Percentiles rank a stretch among this genome's conserved stretches.
phyloP scores from a whole-genome alignment of 2,888 invertebrate species.

The Pachycephus smyrnensis region DNA sequence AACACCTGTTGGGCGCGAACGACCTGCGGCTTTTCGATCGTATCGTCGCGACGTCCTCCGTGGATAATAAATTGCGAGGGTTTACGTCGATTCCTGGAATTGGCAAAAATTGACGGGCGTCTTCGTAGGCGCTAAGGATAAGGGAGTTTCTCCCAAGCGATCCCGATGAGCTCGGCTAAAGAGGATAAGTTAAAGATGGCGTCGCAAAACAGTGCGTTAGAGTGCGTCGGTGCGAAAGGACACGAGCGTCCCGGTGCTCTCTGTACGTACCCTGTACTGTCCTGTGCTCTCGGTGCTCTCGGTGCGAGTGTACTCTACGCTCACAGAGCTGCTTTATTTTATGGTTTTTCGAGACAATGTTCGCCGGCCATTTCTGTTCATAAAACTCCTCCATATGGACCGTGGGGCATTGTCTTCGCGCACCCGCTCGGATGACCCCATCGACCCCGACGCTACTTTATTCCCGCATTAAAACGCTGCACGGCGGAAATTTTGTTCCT shows the following conservation, averaged over 20 bases:
- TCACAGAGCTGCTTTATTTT: constrained; percentile 58
- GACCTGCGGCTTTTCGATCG: constrained; percentile 45
- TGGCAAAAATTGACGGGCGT: constrained; percentile 20
- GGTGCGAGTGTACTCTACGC: not conserved
- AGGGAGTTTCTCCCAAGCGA: too few species aligned
- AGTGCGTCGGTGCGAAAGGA: too few species aligned
- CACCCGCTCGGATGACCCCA: constrained; percentile 51
- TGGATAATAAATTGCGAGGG: constrained; percentile 61
- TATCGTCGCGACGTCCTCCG: constrained; percentile 42
- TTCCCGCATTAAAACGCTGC: constrained; percentile 55
- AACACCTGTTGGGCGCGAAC: constrained; percentile 48
- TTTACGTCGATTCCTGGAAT: constrained; percentile 61
- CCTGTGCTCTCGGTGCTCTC: not conserved
- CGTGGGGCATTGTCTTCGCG: constrained; percentile 57
- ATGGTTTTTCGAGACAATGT: constrained; percentile 66
- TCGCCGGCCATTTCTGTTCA: constrained; percentile 53
- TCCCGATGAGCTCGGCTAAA: too few species aligned
- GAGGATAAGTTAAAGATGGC: too few species aligned
- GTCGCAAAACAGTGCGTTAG: too few species aligned
- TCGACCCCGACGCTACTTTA: constrained; percentile 63
- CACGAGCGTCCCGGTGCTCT: too few species aligned
- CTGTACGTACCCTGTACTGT: too few species aligned
- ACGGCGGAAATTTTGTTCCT: constrained; percentile 2
- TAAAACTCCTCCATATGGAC: constrained; percentile 57
- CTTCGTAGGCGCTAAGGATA: too few species aligned